phyloP scores from a whole-genome alignment of 2,888 invertebrate species.

The Torymus auratus region DNA sequence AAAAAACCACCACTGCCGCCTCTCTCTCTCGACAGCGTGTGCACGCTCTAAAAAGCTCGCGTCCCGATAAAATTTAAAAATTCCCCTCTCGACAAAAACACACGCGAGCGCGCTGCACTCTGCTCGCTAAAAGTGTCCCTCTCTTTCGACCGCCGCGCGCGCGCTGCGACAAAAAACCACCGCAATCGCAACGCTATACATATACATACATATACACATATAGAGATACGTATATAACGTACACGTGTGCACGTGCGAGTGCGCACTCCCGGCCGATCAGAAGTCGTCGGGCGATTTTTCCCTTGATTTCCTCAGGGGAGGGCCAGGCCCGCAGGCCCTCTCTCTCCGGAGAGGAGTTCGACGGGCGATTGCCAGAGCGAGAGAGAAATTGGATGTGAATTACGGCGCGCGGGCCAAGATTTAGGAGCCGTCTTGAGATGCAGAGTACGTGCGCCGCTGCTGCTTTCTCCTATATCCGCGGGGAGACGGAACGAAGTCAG shows the following conservation, averaged over 20 bases:
- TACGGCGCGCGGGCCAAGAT: slow-evolving; percentile 46
- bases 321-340: not conserved
- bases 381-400: slow-evolving; percentile 56
- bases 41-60: too few species aligned
- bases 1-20: too few species aligned
- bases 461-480: too few species aligned
- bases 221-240: not conserved
- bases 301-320: slow-evolving; percentile 48
- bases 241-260: not conserved
- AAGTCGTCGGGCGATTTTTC: slow-evolving; percentile 38
- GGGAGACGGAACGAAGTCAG: not conserved
- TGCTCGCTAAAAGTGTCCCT: too few species aligned
- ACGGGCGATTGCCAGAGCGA: slow-evolving; percentile 26
- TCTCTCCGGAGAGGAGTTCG: slow-evolving; percentile 4
- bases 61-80: too few species aligned
- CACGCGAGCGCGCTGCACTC: too few species aligned
- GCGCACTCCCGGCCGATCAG: not conserved
- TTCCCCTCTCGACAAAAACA: too few species aligned
- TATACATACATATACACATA: too few species aligned
- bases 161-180: too few species aligned
- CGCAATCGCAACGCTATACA: too few species aligned
- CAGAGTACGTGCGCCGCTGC: slow-evolving; percentile 41
- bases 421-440: slow-evolving; percentile 53
- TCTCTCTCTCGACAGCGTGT: too few species aligned
- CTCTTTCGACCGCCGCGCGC: too few species aligned